phyloP scores from a whole-genome alignment of 1,140 invertebrate genomes.

The Polypedilum pembai region DNA sequence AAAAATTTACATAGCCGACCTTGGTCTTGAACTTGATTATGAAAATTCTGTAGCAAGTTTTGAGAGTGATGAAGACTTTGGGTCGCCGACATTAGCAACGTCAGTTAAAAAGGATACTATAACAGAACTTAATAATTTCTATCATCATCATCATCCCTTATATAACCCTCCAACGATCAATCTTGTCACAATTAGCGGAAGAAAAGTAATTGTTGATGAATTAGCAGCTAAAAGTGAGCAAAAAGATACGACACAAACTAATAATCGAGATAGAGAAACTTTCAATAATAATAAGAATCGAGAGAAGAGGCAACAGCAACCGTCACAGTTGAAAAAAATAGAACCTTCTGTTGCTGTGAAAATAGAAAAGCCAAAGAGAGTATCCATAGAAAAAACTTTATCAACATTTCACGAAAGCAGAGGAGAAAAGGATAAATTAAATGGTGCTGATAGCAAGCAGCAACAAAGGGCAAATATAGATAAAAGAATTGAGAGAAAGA shows the following conservation, averaged over 20 bases:
- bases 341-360: not conserved
- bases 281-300: not conserved
- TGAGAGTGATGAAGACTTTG: constrained; percentile 7
- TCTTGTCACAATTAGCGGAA: constrained; percentile 21
- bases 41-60: constrained; percentile 21
- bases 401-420: not conserved
- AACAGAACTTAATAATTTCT: no score
- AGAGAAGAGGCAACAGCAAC: not conserved
- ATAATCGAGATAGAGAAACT: no score
- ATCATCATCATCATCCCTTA: not conserved
- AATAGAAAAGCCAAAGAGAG: not conserved
- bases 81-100: not conserved
- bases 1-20: constrained; percentile 32
- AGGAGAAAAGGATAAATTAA: constrained; percentile 16
- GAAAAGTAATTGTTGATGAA: constrained; percentile 30
- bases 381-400: not conserved
- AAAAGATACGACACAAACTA: not conserved
- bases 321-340: not conserved
- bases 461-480: constrained; percentile 9
- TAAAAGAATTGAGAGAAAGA: constrained; percentile 30
- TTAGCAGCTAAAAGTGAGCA: constrained; percentile 22
- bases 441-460: constrained; percentile 3
- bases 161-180: not conserved
- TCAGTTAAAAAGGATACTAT: not conserved
- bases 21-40: constrained; percentile 8